These are phyloP conservation scores for Ophthalmolycus amberensis DNA, from an alignment of 2,113 vertebrate genomes.

Conservation along the genomic window DNA sequence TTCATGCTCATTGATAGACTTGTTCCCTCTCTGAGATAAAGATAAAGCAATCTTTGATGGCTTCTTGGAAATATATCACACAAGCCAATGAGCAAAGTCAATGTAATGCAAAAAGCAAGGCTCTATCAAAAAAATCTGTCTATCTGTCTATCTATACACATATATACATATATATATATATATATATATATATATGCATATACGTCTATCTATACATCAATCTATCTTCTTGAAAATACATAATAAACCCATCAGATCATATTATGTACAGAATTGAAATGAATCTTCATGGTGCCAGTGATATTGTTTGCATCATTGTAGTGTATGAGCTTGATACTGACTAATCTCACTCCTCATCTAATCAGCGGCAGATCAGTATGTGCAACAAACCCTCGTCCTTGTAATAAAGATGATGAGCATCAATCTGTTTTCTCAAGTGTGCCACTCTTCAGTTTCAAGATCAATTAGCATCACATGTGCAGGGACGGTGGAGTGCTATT, in stretches of 20 bases:
- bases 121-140: background rate
- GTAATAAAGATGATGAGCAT: slow-evolving; percentile 50
- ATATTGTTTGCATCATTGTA: slow-evolving; percentile 6
- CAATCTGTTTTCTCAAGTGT: slow-evolving; percentile 53
- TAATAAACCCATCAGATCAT: background rate
- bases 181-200: background rate
- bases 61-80: background rate
- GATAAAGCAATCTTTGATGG: background rate
- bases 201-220: background rate
- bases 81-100: background rate
- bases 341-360: slow-evolving; percentile 44
- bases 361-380: slow-evolving; percentile 42
- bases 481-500: slow-evolving; percentile 1
- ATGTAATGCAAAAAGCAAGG: background rate
- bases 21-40: slow-evolving; percentile 24
- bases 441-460: slow-evolving; percentile 48
- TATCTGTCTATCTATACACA: background rate
- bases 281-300: background rate
- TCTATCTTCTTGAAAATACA: background rate
- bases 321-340: slow-evolving; percentile 4
- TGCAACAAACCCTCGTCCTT: slow-evolving; percentile 31
- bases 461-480: slow-evolving; percentile 49
- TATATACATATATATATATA: too few species aligned
- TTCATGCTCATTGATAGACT: background rate
- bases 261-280: slow-evolving; percentile 1